A percentile compares a stretch with the other conserved stretches of the same genome.
Evolutionary conservation across 2,888 invertebrate species (phyloP).

Genomic region (Eretmocerus hayati): DNA sequence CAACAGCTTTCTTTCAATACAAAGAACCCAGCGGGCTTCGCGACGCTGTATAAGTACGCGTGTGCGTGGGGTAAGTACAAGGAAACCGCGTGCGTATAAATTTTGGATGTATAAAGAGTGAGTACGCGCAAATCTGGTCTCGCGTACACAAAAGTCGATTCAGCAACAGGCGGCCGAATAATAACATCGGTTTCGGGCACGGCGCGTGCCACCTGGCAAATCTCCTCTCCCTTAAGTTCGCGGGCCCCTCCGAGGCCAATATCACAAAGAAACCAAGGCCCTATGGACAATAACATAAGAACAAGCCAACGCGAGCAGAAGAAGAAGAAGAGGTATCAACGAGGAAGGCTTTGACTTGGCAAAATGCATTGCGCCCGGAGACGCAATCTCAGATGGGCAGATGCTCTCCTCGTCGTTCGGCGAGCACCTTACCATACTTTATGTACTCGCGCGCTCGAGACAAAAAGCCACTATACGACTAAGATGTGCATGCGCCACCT

Average conservation of each 20-base stretch:
- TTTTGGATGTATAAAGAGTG: too few species aligned
- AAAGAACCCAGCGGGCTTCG: too few species aligned
- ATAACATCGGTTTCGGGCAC: constrained; percentile 7
- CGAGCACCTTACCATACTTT: not conserved
- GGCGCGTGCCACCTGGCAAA: constrained; percentile 22
- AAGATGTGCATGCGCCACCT: too few species aligned
- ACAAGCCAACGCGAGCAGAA: not conserved
- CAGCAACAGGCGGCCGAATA: constrained; percentile 10
- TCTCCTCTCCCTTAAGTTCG: not conserved
- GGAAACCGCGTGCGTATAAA: too few species aligned
- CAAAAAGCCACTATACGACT: too few species aligned
- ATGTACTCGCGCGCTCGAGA: not conserved
- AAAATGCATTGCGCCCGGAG: constrained; percentile 2
- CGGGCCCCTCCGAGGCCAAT: too few species aligned
- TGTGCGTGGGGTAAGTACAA: too few species aligned
- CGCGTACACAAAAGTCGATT: too few species aligned
- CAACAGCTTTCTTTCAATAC: too few species aligned
- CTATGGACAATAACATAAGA: not conserved
- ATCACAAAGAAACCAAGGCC: too few species aligned
- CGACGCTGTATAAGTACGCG: too few species aligned
- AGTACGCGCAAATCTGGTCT: too few species aligned
- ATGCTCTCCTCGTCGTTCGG: not conserved
- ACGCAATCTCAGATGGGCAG: constrained; percentile 8
- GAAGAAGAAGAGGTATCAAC: not conserved
- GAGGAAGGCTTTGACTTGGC: constrained; percentile 14